These are phyloP conservation scores for Silurus lanzhouensis DNA, from an alignment of 2,797 vertebrate genomes.

Conservation along the genomic window DNA sequence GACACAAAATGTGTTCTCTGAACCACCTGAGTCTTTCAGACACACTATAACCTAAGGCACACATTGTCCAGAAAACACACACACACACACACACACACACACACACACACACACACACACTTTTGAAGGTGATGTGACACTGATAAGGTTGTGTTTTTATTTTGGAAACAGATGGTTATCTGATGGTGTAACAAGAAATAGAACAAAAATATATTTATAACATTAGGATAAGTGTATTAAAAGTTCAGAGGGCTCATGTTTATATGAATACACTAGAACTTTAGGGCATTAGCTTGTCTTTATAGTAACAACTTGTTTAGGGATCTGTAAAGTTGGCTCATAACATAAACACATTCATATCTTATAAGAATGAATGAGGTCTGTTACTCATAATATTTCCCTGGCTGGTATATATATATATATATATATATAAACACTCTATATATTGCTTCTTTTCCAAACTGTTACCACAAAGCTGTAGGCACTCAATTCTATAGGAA, in stretches of 20 bases:
- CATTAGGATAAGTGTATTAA: background rate
- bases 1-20: conserved; percentile 12
- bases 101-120: conserved; percentile 12
- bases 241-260: background rate
- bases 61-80: background rate
- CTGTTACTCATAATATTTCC: no score
- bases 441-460: no score
- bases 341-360: background rate
- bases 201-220: background rate
- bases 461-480: no score
- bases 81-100: conserved; percentile 2
- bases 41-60: conserved; percentile 12
- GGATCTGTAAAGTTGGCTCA: background rate
- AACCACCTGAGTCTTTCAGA: conserved; percentile 32
- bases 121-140: background rate
- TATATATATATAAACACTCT: no score
- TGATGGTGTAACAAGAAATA: background rate
- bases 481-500: no score
- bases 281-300: background rate
- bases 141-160: background rate
- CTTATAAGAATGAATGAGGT: no score
- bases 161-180: background rate
- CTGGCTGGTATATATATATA: no score
- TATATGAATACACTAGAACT: background rate
- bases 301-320: background rate